Conservation (phyloP, 2,888 invertebrate species). For the Drosophila greeni region DNA sequence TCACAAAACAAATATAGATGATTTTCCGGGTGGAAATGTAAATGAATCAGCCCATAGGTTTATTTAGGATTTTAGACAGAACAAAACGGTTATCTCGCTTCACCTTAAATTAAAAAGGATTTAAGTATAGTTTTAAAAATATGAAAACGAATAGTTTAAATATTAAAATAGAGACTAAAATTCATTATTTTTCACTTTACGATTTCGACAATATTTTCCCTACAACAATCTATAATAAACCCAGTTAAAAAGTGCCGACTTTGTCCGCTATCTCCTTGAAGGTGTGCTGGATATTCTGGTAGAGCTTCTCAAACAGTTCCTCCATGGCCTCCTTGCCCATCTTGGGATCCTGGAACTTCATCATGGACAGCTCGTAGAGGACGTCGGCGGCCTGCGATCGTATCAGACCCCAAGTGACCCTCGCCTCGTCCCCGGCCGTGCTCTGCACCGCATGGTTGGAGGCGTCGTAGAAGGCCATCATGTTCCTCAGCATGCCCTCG, state of each 20-base stretch:
- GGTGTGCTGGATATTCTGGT: constrained; percentile 27
- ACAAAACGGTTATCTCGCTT: background rate
- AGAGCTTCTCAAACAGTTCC: constrained; percentile 10
- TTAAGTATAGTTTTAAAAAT: background rate
- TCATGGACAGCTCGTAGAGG: constrained; percentile 96
- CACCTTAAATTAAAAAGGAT: background rate
- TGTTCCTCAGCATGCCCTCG: constrained; percentile 98
- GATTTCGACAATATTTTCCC: background rate
- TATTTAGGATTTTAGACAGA: background rate
- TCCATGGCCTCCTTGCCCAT: constrained; percentile 38
- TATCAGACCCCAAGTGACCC: constrained; percentile 98
- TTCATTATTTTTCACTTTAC: background rate
- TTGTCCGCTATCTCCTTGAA: constrained; percentile 45
- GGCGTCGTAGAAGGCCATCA: constrained; percentile 98
- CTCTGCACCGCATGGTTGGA: constrained; percentile 96
- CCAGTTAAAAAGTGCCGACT: background rate
- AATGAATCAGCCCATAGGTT: background rate
- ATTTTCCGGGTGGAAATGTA: background rate
- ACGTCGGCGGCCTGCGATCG: constrained; percentile 95
- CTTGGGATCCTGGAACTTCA: constrained; percentile 89
- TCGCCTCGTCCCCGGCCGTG: constrained; percentile 97
- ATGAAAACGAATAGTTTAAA: background rate
- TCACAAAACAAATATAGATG: background rate
- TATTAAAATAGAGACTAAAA: background rate
- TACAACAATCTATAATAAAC: background rate